Percentiles rank a stretch among this genome's conserved stretches.
Conservation (phyloP, 2,888 invertebrate genomes). For the Taenaris catops region DNA sequence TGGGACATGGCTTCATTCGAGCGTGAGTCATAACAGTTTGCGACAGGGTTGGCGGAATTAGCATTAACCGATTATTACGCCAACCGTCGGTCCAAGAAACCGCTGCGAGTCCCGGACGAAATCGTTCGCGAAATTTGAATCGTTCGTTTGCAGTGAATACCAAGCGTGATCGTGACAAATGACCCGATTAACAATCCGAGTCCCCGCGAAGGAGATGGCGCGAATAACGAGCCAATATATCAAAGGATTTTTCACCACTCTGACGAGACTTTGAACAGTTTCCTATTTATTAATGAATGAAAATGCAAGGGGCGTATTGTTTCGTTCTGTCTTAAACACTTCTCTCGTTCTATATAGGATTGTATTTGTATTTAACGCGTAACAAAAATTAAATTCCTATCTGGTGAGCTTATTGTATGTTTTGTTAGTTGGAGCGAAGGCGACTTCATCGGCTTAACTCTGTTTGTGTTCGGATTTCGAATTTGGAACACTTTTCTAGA, state of each 20-base stretch:
- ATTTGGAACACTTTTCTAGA: no score
- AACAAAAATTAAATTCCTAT: no score
- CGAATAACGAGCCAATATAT: constrained; percentile 75
- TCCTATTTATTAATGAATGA: constrained; percentile 48
- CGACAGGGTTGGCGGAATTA: constrained; percentile 16
- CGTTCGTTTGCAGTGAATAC: constrained; percentile 56
- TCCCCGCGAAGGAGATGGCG: constrained; percentile 63
- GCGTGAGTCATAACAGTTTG: constrained; percentile 14
- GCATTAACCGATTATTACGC: constrained; percentile 23
- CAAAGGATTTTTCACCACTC: constrained; percentile 68
- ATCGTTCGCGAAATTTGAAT: constrained; percentile 61
- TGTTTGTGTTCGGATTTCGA: no score
- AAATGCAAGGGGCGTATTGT: constrained; percentile 14
- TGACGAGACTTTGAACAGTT: constrained; percentile 49
- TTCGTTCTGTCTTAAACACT: constrained; percentile 9
- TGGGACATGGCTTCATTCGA: no score
- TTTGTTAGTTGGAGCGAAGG: no score
- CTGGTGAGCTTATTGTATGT: no score
- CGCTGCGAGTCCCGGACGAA: constrained; percentile 38
- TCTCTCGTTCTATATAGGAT: no score
- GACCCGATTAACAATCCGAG: constrained; percentile 71
- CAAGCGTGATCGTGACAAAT: constrained; percentile 72
- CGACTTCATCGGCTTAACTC: no score
- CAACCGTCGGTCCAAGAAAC: constrained; percentile 22
- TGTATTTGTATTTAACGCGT: no score